Percentiles rank a stretch among this genome's conserved stretches.
Conservation (phyloP, 2,113 vertebrate genomes). For the Rhombomys opimus region DNA sequence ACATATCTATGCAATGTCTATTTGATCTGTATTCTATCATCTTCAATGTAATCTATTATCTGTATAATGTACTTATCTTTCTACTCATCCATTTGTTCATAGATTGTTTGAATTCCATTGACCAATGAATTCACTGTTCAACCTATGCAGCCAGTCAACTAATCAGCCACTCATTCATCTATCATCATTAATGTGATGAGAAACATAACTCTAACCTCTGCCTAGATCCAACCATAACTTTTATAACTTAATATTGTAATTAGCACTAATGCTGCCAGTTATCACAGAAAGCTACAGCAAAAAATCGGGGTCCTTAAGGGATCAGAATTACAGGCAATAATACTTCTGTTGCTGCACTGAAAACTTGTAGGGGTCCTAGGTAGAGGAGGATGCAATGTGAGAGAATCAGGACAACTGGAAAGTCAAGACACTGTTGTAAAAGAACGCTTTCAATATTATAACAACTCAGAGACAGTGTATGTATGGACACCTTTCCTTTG, state of each 20-base stretch:
- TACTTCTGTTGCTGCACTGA: neutral
- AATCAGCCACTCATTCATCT: neutral
- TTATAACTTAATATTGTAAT: slow-evolving; percentile 19
- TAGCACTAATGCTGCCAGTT: neutral
- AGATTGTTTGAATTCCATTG: neutral
- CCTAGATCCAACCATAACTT: neutral
- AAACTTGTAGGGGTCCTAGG: neutral
- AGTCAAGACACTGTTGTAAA: neutral
- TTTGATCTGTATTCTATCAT: no score
- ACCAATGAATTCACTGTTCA: neutral
- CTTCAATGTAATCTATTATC: no score
- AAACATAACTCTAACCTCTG: no score
- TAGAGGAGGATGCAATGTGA: neutral
- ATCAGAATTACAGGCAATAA: neutral
- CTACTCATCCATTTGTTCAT: neutral
- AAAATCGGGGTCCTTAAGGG: neutral
- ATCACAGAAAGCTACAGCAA: neutral
- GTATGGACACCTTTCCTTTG: no score
- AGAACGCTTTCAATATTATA: neutral
- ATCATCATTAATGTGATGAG: neutral
- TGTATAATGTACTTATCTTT: neutral
- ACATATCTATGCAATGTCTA: no score
- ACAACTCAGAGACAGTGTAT: neutral
- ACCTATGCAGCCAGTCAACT: neutral
- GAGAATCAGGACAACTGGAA: neutral